Percentiles rank a stretch among this genome's conserved stretches.
Conservation (phyloP, 2,113 vertebrate species). For the Boleophthalmus pectinirostris region DNA sequence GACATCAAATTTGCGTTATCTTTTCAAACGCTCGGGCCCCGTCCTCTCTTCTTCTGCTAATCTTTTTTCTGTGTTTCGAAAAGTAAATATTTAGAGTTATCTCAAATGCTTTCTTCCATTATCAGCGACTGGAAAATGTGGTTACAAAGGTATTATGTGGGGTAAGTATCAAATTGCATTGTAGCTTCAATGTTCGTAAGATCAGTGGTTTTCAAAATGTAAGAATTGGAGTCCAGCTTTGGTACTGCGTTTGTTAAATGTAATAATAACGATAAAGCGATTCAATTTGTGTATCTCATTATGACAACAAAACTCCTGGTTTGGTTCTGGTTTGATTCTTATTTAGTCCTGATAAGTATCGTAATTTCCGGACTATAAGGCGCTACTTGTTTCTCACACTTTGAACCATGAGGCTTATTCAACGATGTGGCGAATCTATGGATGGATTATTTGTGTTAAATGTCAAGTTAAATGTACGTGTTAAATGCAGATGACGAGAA, state of each 20-base stretch:
- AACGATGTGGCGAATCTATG: too few relatives aligned
- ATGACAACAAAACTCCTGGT: neutral
- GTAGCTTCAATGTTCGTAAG: neutral
- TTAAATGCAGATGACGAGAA: too few relatives aligned
- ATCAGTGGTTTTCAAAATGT: neutral
- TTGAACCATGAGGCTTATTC: too few relatives aligned
- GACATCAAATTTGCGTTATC: constrained; percentile 34
- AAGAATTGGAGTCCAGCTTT: neutral
- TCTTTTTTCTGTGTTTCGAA: neutral
- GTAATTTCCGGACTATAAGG: too few relatives aligned
- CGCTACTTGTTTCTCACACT: too few relatives aligned
- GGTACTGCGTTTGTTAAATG: neutral
- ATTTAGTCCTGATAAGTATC: neutral
- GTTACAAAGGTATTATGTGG: neutral
- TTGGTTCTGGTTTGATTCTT: neutral
- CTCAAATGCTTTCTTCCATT: constrained; percentile 2
- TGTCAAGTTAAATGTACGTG: too few relatives aligned
- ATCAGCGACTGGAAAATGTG: neutral
- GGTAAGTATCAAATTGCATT: neutral
- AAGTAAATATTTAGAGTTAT: constrained; percentile 11
- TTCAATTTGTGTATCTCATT: neutral
- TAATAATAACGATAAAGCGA: neutral
- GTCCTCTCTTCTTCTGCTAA: constrained; percentile 13
- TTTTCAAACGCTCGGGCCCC: constrained; percentile 34
- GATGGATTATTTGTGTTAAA: too few relatives aligned